Conservation (phyloP, 1,140 invertebrate genomes). For the Stegodyphus mimosarum region DNA sequence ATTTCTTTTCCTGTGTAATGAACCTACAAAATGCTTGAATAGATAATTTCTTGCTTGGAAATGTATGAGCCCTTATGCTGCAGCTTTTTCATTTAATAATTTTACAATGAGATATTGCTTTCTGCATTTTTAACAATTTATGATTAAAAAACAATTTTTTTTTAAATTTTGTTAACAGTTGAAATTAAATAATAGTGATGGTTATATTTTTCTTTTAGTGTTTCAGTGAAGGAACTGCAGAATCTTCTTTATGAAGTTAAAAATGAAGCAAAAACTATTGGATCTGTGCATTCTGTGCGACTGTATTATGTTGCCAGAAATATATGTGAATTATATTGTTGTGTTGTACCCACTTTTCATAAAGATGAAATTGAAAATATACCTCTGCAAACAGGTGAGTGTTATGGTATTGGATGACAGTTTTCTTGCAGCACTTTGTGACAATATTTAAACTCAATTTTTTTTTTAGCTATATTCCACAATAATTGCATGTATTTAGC, state of each 20-base stretch:
- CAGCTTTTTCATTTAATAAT: too few species aligned
- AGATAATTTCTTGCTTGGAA: too few species aligned
- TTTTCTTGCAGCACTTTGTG: too few species aligned
- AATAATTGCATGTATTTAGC: conserved; percentile 93
- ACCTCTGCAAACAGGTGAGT: conserved; percentile 83
- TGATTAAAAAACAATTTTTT: too few species aligned
- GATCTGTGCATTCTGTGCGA: conserved; percentile 72
- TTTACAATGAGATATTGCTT: too few species aligned
- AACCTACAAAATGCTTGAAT: too few species aligned
- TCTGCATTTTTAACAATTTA: too few species aligned
- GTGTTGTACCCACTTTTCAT: conserved; percentile 82
- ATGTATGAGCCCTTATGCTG: too few species aligned
- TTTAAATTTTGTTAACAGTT: neutral
- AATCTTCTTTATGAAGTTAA: conserved; percentile 79
- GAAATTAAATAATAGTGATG: neutral
- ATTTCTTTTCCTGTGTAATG: too few species aligned
- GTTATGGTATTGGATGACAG: neutral
- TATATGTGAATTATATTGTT: conserved; percentile 83
- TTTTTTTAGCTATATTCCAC: conserved; percentile 82
- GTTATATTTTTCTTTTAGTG: conserved; percentile 64
- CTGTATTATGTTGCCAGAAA: conserved; percentile 79
- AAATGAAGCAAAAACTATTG: conserved; percentile 76
- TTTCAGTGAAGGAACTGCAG: conserved; percentile 73
- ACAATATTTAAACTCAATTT: neutral
- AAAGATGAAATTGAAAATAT: conserved; percentile 81